Evolutionary conservation across 2,888 invertebrate species (phyloP), one percentile per base, ranked within the genome.

Genomic region (Seira sanloemensis): DNA sequence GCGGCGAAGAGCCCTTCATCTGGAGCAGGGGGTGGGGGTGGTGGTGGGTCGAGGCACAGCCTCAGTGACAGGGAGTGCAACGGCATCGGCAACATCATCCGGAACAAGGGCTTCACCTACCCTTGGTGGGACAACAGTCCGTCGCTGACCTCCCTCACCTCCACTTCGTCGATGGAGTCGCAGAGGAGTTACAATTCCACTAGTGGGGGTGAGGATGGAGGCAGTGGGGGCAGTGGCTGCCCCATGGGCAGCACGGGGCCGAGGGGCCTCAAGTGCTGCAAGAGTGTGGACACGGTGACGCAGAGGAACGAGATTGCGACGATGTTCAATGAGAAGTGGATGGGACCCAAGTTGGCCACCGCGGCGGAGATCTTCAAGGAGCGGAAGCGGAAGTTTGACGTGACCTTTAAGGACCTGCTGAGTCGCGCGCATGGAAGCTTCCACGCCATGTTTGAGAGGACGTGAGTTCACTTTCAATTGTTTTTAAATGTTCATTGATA

Each of bases 391-490:
- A 88, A 86, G 66, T 89, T 89, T 71, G 89, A 89, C 82, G 80
- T 86, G 21, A 89, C 88, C 9, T 89, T 89, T 62, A 89, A 89
- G 71, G 88, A 87, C 7, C 76, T 89, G 12, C 69, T 89, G 46
- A 81, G 80, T 16, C 62, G 88, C 67, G 88, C 89, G 16, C 89
- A 89, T 86, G 86, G 88, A n/a, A 86, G 87, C n/a, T 97, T 98
- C 91, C 97, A 98, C 92, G 94, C 95, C 86, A 98, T 98, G 98
- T 98, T 98, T 93, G 96, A 96, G 91, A 94, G 95, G 89, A 98
- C 98, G 89, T 89, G 84, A 89, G 89, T n/a, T 62, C 9, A 62
- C 19, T 62, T 21, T 62, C 62, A 4, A 62, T 62, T 21, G 7
- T 62, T 62, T n/a, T 62, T 19, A 9, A 9, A 5, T 19, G 5